A percentile compares a stretch with the other conserved stretches of the same genome.
Evolutionary conservation across 2,113 vertebrate species (phyloP).

Genomic region (Zosterops lateralis): DNA sequence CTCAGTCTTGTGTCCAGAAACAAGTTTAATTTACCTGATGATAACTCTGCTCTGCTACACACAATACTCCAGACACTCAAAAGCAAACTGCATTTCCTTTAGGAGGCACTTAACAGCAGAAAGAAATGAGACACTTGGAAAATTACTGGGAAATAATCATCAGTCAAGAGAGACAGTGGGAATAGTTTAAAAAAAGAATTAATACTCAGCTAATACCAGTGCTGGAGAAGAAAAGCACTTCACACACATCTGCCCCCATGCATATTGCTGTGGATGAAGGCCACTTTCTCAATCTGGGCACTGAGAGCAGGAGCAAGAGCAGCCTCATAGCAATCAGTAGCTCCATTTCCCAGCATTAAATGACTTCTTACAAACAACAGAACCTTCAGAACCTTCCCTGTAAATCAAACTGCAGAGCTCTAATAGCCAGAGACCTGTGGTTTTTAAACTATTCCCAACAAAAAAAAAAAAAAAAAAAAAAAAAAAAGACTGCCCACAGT

Average conservation of each 20-base stretch:
- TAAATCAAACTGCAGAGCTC: background rate
- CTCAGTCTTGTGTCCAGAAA: background rate
- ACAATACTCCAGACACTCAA: background rate
- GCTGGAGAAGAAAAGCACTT: background rate
- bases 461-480: background rate
- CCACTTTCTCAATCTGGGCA: background rate
- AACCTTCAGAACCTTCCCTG: background rate
- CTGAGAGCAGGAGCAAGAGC: background rate
- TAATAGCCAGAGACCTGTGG: background rate
- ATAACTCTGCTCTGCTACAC: background rate
- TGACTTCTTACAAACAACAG: background rate
- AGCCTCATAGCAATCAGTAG: background rate
- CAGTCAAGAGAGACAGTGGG: background rate
- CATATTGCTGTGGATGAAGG: background rate
- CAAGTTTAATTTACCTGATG: background rate
- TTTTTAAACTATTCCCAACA: background rate
- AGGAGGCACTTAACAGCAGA: background rate
- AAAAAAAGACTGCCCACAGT: background rate
- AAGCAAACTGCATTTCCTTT: background rate
- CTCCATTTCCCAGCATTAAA: background rate
- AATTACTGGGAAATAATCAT: background rate
- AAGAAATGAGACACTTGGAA: background rate
- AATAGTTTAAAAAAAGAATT: background rate
- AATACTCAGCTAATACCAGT: background rate
- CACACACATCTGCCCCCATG: background rate